phyloP scores from a whole-genome alignment of 2,797 vertebrate species.

The Platyrinchus mystaceus region DNA sequence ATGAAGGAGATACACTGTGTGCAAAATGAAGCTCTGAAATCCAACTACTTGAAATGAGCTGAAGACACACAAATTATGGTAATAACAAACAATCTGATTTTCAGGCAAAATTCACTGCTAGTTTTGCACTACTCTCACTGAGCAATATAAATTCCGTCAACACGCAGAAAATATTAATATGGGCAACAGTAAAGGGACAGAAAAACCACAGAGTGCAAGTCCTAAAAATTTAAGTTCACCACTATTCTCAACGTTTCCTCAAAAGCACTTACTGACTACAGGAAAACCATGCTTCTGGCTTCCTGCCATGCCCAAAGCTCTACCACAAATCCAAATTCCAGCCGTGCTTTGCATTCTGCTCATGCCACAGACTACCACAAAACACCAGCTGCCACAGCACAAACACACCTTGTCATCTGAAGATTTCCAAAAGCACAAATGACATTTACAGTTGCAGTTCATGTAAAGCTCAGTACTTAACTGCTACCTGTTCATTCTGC shows the following conservation, averaged over 20 bases:
- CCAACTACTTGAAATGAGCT: neutral
- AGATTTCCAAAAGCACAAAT: neutral
- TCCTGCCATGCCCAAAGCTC: neutral
- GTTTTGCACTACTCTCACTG: neutral
- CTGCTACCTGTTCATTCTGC: neutral
- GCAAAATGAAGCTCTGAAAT: constrained; percentile 1
- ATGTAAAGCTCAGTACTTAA: neutral
- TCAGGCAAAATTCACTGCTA: neutral
- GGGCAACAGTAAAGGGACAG: neutral
- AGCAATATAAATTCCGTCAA: neutral
- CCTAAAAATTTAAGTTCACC: neutral
- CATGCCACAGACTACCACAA: neutral
- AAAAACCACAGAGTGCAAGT: neutral
- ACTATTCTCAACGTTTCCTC: constrained; percentile 32
- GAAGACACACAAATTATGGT: neutral
- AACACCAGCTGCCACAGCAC: neutral
- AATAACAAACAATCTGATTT: neutral
- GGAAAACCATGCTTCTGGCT: neutral
- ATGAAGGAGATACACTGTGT: neutral
- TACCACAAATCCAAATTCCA: constrained; percentile 24
- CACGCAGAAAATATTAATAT: neutral
- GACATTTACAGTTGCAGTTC: neutral
- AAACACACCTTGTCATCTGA: neutral
- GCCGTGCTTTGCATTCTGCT: neutral
- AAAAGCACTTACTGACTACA: neutral